Conservation (phyloP, 2,888 invertebrate genomes). For the Diadegma fenestrale region DNA sequence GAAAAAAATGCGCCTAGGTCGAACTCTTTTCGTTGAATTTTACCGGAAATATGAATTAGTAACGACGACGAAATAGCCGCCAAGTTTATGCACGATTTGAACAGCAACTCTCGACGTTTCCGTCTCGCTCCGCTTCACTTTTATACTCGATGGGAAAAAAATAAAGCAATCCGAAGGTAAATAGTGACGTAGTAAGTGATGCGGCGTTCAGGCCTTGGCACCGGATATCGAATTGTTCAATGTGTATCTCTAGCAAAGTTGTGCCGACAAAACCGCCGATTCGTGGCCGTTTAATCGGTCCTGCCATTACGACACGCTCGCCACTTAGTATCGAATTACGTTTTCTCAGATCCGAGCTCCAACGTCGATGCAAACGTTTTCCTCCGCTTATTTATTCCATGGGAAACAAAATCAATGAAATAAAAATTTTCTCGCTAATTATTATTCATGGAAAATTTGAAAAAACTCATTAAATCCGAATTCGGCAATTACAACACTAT, state of each 20-base stretch:
- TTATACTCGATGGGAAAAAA: slow-evolving; percentile 8
- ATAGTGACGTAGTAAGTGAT: slow-evolving; percentile 4
- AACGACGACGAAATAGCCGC: not conserved
- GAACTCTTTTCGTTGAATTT: too few relatives aligned
- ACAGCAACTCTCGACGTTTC: slow-evolving; percentile 7
- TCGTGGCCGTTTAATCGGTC: slow-evolving; percentile 27
- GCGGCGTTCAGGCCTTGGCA: slow-evolving; percentile 52
- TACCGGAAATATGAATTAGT: too few relatives aligned
- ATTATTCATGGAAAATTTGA: not conserved
- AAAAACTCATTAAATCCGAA: not conserved
- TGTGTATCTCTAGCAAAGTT: not conserved
- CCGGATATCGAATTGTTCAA: slow-evolving; percentile 60
- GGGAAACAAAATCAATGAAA: not conserved
- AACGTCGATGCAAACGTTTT: slow-evolving; percentile 4
- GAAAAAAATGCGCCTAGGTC: too few relatives aligned
- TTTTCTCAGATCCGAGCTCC: slow-evolving; percentile 11
- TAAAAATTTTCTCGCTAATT: too few relatives aligned
- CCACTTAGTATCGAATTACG: slow-evolving; percentile 42
- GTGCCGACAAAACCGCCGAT: slow-evolving; percentile 25
- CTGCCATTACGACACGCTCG: slow-evolving; percentile 34
- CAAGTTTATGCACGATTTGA: slow-evolving; percentile 42
- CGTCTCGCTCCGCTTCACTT: slow-evolving; percentile 21
- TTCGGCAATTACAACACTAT: too few relatives aligned
- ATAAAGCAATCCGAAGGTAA: slow-evolving; percentile 18
- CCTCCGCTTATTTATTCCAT: not conserved